Evolutionary conservation across 2,888 invertebrate species (phyloP).

Genomic region (Caenorhabditis panamensis): DNA sequence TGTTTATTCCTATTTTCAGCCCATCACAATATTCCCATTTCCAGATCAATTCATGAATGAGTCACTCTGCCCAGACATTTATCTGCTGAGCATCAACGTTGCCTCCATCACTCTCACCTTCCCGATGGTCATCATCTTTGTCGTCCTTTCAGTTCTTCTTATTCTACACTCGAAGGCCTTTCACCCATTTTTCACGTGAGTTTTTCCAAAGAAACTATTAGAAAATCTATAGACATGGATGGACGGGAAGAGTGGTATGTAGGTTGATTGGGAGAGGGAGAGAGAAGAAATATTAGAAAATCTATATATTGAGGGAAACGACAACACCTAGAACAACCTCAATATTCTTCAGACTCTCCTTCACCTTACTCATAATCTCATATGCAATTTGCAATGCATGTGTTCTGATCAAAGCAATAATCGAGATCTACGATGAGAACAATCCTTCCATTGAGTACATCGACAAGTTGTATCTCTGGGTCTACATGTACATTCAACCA

Average conservation of each 20-base stretch:
- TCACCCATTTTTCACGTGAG: slow-evolving; percentile 60
- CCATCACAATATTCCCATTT: background rate
- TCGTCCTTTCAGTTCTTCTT: slow-evolving; percentile 27
- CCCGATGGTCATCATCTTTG: slow-evolving; percentile 45
- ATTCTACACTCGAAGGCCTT: slow-evolving; percentile 45
- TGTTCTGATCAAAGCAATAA: slow-evolving; percentile 35
- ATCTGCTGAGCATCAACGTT: slow-evolving; percentile 37
- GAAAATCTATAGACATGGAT: too few relatives aligned
- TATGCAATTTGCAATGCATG: slow-evolving; percentile 53
- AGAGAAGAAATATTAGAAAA: too few relatives aligned
- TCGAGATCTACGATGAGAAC: slow-evolving; percentile 31
- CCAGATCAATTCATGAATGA: slow-evolving; percentile 38
- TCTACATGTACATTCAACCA: slow-evolving; percentile 64
- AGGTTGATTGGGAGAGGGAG: too few relatives aligned
- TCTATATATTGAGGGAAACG: too few relatives aligned
- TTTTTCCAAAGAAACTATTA: background rate
- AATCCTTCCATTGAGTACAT: slow-evolving; percentile 14
- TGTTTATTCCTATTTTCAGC: background rate
- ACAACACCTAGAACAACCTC: too few relatives aligned
- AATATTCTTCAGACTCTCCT: slow-evolving; percentile 45
- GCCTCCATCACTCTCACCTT: slow-evolving; percentile 43
- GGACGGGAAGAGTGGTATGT: too few relatives aligned
- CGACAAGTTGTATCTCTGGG: slow-evolving; percentile 44
- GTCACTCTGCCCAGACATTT: slow-evolving; percentile 44
- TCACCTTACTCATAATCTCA: slow-evolving; percentile 44